Base-by-base conservation (phyloP, 2,797 vertebrate species). In the Phylloscopus collybita region DNA sequence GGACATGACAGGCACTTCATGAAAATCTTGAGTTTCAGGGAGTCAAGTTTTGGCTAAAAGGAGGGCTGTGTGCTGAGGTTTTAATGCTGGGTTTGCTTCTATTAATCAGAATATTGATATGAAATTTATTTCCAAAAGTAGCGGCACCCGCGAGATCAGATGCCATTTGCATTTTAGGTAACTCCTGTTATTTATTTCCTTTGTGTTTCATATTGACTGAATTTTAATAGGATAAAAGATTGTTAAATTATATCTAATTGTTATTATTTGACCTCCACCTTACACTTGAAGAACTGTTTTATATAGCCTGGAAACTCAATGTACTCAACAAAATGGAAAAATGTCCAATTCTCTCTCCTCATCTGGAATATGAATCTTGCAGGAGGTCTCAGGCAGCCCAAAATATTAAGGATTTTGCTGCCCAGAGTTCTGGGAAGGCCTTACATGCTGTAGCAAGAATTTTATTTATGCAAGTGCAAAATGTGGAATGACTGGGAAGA, bases 401-500 rank as follows among this genome's bases (percentile, higher is more conserved):
- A 53, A 91, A 62, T 2, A 0, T 11, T 36, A 11, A 40, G n/a
- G 18, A 51, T 83, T 96, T 95, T 59, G 5, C 27, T 84, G 36
- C 44, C 10, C 25, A 50, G 11, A 6, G 8, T 50, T 21, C 32
- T 79, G 36, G 50, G 54, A 85, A 80, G 25, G 36, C 76, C 57
- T 74, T 72, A 12, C 6, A 25, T 40, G 38, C 75, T 50, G 40
- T 67, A 73, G 78, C 29, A 85, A 80, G 18, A 15, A 72, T 79
- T 95, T 93, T 74, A 85, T 82, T 96, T 83, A 32, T 71, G 32
- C 38, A 54, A 75, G 38, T 40, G 45, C 73, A 90, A 75, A 94
- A 90, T 76, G 34, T 76, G 64, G 80, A 90, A 87, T 62, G 80
- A 75, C 66, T 61, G 23, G 18, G 72, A 75, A 90, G 65, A 93